Percentiles rank a stretch among this genome's conserved stretches.
phyloP scores from a whole-genome alignment of 2,113 vertebrate genomes.

The Psophia crepitans region DNA sequence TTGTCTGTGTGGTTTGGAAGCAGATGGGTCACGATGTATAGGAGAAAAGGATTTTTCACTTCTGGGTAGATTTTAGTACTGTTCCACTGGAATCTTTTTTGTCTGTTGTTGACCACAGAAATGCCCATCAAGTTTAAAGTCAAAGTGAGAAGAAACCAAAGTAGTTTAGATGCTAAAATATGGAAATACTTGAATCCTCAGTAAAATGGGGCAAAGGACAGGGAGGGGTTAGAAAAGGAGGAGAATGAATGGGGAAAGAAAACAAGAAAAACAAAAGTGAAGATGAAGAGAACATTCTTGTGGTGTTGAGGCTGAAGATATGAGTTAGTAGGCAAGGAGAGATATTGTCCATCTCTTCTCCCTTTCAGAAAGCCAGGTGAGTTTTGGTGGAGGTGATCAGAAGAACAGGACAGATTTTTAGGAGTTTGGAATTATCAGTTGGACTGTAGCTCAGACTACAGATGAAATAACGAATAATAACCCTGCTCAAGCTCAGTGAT shows the following conservation, averaged over 20 bases:
- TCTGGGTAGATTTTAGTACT: background rate
- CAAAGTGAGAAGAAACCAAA: background rate
- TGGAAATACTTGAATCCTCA: background rate
- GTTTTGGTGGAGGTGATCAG: background rate
- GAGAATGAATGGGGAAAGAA: background rate
- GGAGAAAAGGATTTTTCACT: background rate
- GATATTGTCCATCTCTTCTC: background rate
- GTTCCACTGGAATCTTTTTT: background rate
- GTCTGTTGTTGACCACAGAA: background rate
- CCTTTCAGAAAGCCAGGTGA: background rate
- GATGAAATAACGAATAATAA: background rate
- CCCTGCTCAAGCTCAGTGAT: rapidly evolving
- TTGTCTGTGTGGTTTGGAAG: background rate
- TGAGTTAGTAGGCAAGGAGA: background rate
- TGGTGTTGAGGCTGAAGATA: background rate
- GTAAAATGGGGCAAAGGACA: background rate
- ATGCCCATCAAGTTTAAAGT: background rate
- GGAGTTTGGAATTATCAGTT: background rate
- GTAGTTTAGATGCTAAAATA: background rate
- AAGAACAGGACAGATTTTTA: background rate
- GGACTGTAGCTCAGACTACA: background rate
- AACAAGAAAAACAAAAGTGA: background rate
- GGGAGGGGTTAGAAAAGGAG: background rate
- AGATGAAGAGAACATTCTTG: background rate
- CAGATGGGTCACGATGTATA: background rate